Conservation (phyloP, 2,797 vertebrate species). For the Anguilla pacifica region DNA sequence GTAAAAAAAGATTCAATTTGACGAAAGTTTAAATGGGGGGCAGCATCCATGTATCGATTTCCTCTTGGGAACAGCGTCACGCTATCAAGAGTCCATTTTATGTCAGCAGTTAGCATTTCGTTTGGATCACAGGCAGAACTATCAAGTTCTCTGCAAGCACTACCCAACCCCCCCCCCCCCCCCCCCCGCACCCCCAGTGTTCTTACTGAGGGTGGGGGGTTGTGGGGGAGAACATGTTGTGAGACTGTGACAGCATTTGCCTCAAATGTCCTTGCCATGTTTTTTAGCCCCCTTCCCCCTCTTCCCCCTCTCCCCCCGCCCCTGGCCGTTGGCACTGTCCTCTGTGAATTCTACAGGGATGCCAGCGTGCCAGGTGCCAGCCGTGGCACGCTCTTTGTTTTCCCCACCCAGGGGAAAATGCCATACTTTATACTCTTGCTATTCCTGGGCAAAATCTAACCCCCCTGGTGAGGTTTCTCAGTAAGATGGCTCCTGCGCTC, state of each 20-base stretch:
- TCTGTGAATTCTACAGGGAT: not conserved
- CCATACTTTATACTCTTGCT: not conserved
- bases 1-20: not conserved
- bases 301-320: not conserved
- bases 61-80: not conserved
- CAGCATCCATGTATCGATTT: not conserved
- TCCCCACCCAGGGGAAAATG: slow-evolving; percentile 8
- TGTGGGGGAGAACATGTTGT: not conserved
- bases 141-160: not conserved
- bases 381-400: not conserved
- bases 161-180: not conserved
- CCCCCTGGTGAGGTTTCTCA: not conserved
- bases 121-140: not conserved
- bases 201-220: not conserved
- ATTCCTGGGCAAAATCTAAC: slow-evolving; percentile 5
- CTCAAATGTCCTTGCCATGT: slow-evolving; percentile 2
- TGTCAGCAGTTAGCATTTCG: not conserved
- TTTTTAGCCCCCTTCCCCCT: not conserved
- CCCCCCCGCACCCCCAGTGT: not conserved
- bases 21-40: not conserved
- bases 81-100: not conserved
- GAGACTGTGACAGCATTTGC: not conserved
- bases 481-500: not conserved
- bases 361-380: slow-evolving; percentile 1
- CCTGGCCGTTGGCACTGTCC: not conserved